These are phyloP conservation scores for Dipodomys spectabilis DNA, from an alignment of 2,113 vertebrate species.

Conservation along the genomic window DNA sequence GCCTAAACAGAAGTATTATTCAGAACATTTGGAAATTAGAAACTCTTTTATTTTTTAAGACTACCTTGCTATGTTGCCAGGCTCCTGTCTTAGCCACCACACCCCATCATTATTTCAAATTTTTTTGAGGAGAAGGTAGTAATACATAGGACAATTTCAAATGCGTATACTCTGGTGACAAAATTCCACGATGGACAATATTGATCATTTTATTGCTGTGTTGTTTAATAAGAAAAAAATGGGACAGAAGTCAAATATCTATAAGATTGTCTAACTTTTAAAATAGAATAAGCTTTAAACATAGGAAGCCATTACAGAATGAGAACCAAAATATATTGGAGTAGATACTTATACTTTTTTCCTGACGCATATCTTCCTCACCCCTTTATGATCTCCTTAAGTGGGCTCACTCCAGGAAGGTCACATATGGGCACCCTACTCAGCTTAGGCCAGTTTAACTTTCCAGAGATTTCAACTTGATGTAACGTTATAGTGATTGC, in stretches of 20 bases:
- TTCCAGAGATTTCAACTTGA: neutral
- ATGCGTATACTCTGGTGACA: neutral
- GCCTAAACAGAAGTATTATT: neutral
- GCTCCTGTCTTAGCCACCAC: no score
- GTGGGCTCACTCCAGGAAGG: neutral
- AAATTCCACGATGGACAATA: conserved; percentile 16
- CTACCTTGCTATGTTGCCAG: no score
- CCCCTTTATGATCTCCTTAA: neutral
- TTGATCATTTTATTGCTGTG: neutral
- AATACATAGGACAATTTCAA: conserved; percentile 31
- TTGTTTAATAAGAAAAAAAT: conserved; percentile 41
- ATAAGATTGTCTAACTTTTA: neutral
- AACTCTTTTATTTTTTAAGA: no score
- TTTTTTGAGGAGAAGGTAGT: neutral
- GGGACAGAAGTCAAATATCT: neutral
- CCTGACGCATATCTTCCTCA: neutral
- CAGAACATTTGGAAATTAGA: neutral
- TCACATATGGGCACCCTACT: neutral
- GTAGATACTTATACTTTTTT: neutral
- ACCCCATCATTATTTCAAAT: neutral
- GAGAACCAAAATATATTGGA: conserved; percentile 1
- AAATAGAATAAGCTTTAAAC: conserved; percentile 24
- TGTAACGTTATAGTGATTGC: neutral
- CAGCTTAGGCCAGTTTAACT: neutral
- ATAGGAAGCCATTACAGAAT: neutral